Conservation (phyloP, 2,888 invertebrate genomes). For the Chloroclystis v-ata region DNA sequence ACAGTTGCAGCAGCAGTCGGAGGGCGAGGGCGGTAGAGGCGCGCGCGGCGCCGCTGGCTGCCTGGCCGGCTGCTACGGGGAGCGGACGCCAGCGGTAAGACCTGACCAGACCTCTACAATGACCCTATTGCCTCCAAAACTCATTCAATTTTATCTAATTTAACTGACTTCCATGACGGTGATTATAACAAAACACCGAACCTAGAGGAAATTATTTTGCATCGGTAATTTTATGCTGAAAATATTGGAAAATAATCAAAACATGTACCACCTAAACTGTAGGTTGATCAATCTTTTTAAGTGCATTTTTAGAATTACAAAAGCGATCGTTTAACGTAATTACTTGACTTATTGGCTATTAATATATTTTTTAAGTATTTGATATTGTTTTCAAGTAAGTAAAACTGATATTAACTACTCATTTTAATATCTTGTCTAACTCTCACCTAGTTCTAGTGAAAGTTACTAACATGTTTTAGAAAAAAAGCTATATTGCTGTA, state of each 20-base stretch:
- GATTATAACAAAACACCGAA: too few relatives aligned
- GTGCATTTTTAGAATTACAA: too few relatives aligned
- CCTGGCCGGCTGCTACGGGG: constrained; percentile 84
- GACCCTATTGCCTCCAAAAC: not conserved
- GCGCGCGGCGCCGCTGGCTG: constrained; percentile 82
- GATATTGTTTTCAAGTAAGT: constrained; percentile 17
- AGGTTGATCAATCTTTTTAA: too few relatives aligned
- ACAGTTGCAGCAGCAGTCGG: constrained; percentile 75
- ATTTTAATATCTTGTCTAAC: not conserved
- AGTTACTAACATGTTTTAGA: not conserved
- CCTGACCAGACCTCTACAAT: not conserved
- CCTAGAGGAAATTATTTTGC: too few relatives aligned
- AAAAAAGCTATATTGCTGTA: not conserved
- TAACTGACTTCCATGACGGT: too few relatives aligned
- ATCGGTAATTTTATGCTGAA: too few relatives aligned
- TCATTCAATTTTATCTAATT: not conserved
- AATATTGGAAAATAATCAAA: too few relatives aligned
- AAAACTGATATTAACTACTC: not conserved
- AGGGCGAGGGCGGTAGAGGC: constrained; percentile 74
- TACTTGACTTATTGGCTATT: not conserved
- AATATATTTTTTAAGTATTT: constrained; percentile 15
- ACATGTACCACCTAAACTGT: too few relatives aligned
- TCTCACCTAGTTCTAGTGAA: constrained; percentile 1
- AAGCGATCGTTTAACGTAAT: constrained; percentile 19
- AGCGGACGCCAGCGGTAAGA: constrained; percentile 87